Evolutionary conservation across 2,888 invertebrate genomes (phyloP), one percentile per base, ranked within the genome.

Genomic region (Melangyna quadrimaculata): DNA sequence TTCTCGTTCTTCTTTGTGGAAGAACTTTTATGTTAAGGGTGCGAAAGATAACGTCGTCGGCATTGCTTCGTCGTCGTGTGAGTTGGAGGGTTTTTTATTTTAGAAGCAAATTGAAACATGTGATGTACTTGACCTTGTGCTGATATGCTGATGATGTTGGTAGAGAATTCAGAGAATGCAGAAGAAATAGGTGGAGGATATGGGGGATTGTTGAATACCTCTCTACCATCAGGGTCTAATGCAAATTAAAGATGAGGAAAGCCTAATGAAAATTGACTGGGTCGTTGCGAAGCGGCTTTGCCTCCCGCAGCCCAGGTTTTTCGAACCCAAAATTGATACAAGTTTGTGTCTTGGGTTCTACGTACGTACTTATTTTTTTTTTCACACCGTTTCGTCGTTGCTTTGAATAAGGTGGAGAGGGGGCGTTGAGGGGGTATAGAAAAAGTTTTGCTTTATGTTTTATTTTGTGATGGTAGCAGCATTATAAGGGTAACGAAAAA

Each of bases 81-180:
- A 84, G 80, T 72, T 80, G 53, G 80, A 72, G 73, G 74, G 71
- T 75, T 82, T 84, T n/a, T n/a, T n/a, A n/a, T n/a, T n/a, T 72
- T 67, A 48, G 67, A 67, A 84, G 75, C 75, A 84, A 84, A 79
- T 84, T 84, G 84, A 79, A 84, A 84, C 84, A 80, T 84, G 80
- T 84, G 84, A 84, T 84, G 67, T 75, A 84, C 80, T 84, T 84
- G 80, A 84, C 84, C 84, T 84, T 84, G 83, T 65, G 79, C 48
- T 79, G 65, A 65, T n/a, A n/a, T n/a, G n/a, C n/a, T n/a, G n/a
- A n/a, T n/a, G n/a, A n/a, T 43, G 43, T 27, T 72, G 37, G 73
- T 70, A 12, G 77, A 51, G 70, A 45, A 27, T 59, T 19, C n/a
- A n/a, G 8, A 14, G 19, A 24, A 51, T 14, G 14, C 14, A 51